phyloP scores from a whole-genome alignment of 2,113 vertebrate species.

The Pituophis catenifer region DNA sequence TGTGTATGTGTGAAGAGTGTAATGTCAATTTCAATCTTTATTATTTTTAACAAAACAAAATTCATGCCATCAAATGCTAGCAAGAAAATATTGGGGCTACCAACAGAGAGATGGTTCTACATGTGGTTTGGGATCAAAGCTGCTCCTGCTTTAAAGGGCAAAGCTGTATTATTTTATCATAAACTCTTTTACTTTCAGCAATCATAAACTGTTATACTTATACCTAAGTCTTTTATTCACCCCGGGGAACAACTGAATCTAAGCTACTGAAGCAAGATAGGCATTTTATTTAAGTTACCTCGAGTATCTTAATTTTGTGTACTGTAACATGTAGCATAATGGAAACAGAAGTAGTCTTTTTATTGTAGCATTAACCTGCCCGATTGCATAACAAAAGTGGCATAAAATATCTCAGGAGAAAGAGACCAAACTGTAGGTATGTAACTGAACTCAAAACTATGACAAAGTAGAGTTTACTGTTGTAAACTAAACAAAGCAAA shows the following conservation, averaged over 20 bases:
- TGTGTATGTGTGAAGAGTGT: neutral
- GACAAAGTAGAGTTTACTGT: neutral
- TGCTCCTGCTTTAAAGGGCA: neutral
- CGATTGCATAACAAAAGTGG: constrained; percentile 25
- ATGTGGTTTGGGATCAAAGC: neutral
- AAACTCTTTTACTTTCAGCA: neutral
- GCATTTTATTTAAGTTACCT: neutral
- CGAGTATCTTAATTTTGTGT: neutral
- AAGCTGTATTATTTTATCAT: neutral
- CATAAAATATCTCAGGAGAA: neutral
- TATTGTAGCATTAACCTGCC: constrained; percentile 15
- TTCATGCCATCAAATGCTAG: neutral
- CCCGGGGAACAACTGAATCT: neutral
- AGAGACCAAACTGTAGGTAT: neutral
- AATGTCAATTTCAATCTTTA: neutral
- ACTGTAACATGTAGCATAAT: constrained; percentile 8
- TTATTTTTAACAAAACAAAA: neutral
- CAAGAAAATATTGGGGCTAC: neutral
- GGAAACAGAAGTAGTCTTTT: constrained; percentile 7
- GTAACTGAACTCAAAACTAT: neutral
- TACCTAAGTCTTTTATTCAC: neutral
- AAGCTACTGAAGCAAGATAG: neutral
- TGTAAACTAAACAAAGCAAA: neutral
- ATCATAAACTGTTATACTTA: neutral
- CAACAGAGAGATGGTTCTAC: neutral